phyloP scores from a whole-genome alignment of 1,140 invertebrate genomes.

The Drosophila arawakana region DNA sequence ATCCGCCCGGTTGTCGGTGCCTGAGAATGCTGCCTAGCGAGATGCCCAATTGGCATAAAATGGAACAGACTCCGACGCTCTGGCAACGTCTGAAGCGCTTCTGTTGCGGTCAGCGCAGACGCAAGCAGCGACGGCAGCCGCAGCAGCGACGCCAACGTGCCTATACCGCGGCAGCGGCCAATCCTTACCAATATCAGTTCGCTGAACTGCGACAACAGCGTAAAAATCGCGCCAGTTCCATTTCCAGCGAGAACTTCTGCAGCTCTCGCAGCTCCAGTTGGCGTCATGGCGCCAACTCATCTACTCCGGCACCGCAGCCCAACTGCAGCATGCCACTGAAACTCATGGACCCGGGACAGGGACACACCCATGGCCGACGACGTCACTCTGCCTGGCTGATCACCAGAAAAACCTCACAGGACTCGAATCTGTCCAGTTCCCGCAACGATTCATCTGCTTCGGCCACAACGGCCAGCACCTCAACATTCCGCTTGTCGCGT shows the following conservation, averaged over 20 bases:
- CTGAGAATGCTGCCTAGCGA: slow-evolving; percentile 86
- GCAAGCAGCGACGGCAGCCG: slow-evolving; percentile 65
- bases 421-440: slow-evolving; percentile 94
- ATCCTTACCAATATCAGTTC: slow-evolving; percentile 92
- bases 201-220: slow-evolving; percentile 90
- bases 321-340: slow-evolving; percentile 91
- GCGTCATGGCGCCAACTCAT: slow-evolving; percentile 89
- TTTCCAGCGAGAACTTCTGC: slow-evolving; percentile 95
- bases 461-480: slow-evolving; percentile 92
- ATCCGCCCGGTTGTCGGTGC: slow-evolving; percentile 88
- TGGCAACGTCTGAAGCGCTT: slow-evolving; percentile 67
- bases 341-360: slow-evolving; percentile 87
- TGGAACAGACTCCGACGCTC: slow-evolving; percentile 63
- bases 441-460: slow-evolving; percentile 95
- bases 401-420: slow-evolving; percentile 94
- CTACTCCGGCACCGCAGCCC: slow-evolving; percentile 58
- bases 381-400: slow-evolving; percentile 94
- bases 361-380: slow-evolving; percentile 86
- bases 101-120: slow-evolving; percentile 73
- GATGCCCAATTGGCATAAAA: slow-evolving; percentile 86
- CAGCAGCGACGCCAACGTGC: slow-evolving; percentile 70
- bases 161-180: slow-evolving; percentile 84
- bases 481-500: slow-evolving; percentile 92
- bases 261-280: slow-evolving; percentile 93
- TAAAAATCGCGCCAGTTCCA: slow-evolving; percentile 91